Base-by-base conservation (phyloP, 2,888 invertebrate genomes). In the Idaea biselata region DNA sequence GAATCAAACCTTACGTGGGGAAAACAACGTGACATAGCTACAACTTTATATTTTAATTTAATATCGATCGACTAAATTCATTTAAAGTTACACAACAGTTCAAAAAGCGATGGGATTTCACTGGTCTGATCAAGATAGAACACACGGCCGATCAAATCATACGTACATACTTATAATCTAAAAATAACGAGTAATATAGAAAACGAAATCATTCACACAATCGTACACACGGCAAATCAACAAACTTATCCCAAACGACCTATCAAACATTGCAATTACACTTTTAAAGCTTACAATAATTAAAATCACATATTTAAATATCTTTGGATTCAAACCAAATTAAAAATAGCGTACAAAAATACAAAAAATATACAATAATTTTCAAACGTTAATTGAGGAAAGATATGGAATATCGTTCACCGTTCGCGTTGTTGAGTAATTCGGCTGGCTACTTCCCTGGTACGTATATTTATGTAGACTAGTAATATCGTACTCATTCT, bases 301-400 rank as follows among this genome's bases (percentile, higher is more conserved):
- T 84, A 77, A 86, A 89, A 90, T 91, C 91, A 91, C 91, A 91
- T 90, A 79, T 87, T 89, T 90, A 91, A 91, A 91, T 90, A 92
- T 92, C 91, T 92, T 92, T 91, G 91, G 91, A 83, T 87, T 84
- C 82, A 86, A 90, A 91, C 91, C 89, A 92, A 89, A 70, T 61
- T 87, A 84, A 90, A 91, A 87, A 84, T 83, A 89, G 86, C 88
- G 79, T 90, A 91, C 87, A 90, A 89, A 91, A 90, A 88, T 91
- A 89, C 85, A 89, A 91, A 89, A 87, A 89, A 86, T 87, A 87
- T 87, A 90, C 88, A 89, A 83, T 81, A 84, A 84, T 25, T 78
- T 82, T 81, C 76, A 76, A 82, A 79, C 81, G 16, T 56, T 56
- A 80, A 76, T 77, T 77, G 76, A 72, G 73, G 75, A 76, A 75